Evolutionary conservation across 2,888 invertebrate genomes (phyloP).

Genomic region (Torymus tubicola): DNA sequence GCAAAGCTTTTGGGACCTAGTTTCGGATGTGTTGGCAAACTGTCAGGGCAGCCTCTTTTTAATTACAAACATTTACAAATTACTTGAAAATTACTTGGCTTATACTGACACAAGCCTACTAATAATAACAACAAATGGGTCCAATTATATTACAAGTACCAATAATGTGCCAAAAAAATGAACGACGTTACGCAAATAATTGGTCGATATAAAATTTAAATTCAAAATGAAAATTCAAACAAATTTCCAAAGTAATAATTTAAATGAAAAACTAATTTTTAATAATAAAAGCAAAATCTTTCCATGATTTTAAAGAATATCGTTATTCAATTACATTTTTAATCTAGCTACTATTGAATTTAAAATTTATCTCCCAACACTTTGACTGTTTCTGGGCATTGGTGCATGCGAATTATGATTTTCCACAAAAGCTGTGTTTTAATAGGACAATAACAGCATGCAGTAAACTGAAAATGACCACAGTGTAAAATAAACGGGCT

Average conservation of each 20-base stretch:
- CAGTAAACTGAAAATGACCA: slow-evolving; percentile 64
- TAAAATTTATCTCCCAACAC: slow-evolving; percentile 1
- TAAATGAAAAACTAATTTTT: not conserved
- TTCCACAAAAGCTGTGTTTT: slow-evolving; percentile 62
- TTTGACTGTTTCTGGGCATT: not conserved
- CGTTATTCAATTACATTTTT: not conserved
- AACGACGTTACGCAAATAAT: not conserved
- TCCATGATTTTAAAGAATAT: not conserved
- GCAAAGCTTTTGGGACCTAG: slow-evolving; percentile 69
- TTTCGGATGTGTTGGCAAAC: slow-evolving; percentile 74
- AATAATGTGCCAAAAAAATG: slow-evolving; percentile 51
- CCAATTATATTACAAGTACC: slow-evolving; percentile 33
- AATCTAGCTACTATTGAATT: not conserved
- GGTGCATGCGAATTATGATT: slow-evolving; percentile 42
- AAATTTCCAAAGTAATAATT: no score
- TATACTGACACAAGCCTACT: slow-evolving; percentile 61
- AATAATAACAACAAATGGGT: slow-evolving; percentile 68
- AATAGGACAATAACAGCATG: slow-evolving; percentile 63
- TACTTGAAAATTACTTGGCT: slow-evolving; percentile 54
- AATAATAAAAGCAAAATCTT: slow-evolving; percentile 8
- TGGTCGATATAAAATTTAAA: no score
- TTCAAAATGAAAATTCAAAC: no score
- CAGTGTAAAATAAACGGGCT: slow-evolving; percentile 65
- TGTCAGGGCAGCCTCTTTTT: slow-evolving; percentile 64
- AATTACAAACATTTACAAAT: slow-evolving; percentile 58